Evolutionary conservation across 1,140 invertebrate genomes (phyloP).

Genomic region (Thaumatotibia leucotreta): DNA sequence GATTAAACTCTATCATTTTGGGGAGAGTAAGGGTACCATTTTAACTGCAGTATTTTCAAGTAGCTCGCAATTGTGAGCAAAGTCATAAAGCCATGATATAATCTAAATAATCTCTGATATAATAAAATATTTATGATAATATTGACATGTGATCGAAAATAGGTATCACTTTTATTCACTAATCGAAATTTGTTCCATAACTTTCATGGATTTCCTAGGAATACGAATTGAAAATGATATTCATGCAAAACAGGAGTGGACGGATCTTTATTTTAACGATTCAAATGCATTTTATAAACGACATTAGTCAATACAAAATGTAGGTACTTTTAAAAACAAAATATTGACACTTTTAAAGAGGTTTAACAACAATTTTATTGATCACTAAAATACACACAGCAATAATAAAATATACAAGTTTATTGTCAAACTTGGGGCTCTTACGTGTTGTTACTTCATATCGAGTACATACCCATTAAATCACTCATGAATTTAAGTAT

Average conservation of each 20-base stretch:
- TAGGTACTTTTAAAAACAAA: neutral
- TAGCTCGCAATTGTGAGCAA: too few relatives aligned
- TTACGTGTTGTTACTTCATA: conserved; percentile 37
- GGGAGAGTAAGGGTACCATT: too few relatives aligned
- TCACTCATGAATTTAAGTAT: conserved; percentile 70
- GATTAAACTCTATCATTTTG: too few relatives aligned
- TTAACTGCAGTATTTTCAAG: too few relatives aligned
- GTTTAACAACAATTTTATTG: conserved; percentile 8
- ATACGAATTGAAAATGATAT: neutral
- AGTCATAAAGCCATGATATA: too few relatives aligned
- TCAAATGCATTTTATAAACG: neutral
- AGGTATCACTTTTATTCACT: too few relatives aligned
- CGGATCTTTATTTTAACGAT: neutral
- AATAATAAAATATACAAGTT: conserved; percentile 7
- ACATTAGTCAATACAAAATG: neutral
- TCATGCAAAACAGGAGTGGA: neutral
- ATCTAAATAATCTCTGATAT: too few relatives aligned
- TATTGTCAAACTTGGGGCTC: neutral
- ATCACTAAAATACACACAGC: conserved; percentile 1
- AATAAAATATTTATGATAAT: too few relatives aligned
- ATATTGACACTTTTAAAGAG: neutral
- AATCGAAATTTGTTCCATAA: too few relatives aligned
- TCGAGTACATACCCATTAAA: conserved; percentile 51
- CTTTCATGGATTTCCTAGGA: neutral
- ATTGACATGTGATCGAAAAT: too few relatives aligned